phyloP scores from a whole-genome alignment of 2,113 vertebrate genomes.

The Glaucidium brasilianum region DNA sequence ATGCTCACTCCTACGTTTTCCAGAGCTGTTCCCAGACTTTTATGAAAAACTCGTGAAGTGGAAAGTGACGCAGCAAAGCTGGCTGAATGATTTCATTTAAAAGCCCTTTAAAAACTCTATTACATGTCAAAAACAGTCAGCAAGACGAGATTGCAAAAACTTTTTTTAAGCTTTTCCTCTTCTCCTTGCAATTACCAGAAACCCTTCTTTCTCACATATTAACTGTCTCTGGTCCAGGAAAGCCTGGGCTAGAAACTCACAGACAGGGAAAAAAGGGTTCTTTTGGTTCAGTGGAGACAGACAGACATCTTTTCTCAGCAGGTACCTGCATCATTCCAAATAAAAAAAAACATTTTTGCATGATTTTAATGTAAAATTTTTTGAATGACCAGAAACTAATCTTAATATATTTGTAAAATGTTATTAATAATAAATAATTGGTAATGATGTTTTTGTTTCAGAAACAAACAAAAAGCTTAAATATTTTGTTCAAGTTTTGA shows the following conservation, averaged over 20 bases:
- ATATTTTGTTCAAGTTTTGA: neutral
- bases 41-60: neutral
- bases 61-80: slow-evolving; percentile 1
- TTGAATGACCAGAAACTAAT: neutral
- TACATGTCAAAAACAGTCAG: neutral
- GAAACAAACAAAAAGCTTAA: neutral
- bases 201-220: neutral
- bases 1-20: neutral
- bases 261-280: neutral
- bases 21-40: neutral
- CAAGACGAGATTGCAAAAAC: neutral
- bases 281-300: neutral
- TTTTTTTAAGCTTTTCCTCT: neutral
- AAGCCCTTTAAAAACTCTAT: neutral
- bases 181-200: neutral
- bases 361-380: neutral
- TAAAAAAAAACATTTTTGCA: neutral
- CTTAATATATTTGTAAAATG: neutral
- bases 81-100: neutral
- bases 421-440: neutral
- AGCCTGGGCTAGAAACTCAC: neutral
- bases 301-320: neutral
- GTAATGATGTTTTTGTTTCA: neutral
- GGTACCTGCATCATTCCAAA: neutral
- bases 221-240: neutral